Percentiles rank a stretch among this genome's conserved stretches.
phyloP scores from a whole-genome alignment of 2,888 invertebrate genomes.

The Lutraria lutraria region DNA sequence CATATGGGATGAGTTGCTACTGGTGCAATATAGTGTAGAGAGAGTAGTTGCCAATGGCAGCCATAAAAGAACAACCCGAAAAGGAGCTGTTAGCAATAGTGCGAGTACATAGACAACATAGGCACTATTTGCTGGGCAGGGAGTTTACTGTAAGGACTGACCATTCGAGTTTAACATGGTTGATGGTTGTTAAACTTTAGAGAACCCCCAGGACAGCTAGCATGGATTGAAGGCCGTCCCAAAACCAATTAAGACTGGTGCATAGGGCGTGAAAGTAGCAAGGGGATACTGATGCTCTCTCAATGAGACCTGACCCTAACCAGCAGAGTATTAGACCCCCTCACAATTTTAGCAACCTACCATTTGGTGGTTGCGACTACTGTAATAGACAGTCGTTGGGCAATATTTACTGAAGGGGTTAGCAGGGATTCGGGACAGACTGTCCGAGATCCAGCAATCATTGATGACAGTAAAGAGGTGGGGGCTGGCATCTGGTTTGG shows the following conservation, averaged over 20 bases:
- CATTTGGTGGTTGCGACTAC: not conserved
- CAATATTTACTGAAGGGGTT: not conserved
- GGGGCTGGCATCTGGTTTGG: no score
- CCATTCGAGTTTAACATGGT: slow-evolving; percentile 48
- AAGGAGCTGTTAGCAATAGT: slow-evolving; percentile 66
- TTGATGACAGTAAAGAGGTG: no score
- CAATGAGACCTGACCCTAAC: slow-evolving; percentile 24
- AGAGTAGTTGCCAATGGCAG: slow-evolving; percentile 53
- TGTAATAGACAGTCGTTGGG: not conserved
- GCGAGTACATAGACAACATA: slow-evolving; percentile 57
- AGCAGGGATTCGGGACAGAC: not conserved
- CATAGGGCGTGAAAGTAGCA: not conserved
- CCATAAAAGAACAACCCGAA: slow-evolving; percentile 42
- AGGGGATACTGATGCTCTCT: slow-evolving; percentile 52
- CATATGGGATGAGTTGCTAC: slow-evolving; percentile 61
- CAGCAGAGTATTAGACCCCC: not conserved
- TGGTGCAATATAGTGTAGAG: slow-evolving; percentile 46
- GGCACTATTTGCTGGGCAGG: slow-evolving; percentile 57
- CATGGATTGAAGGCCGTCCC: slow-evolving; percentile 23
- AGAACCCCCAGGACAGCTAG: not conserved
- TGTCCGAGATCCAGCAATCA: no score
- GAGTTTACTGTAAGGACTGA: slow-evolving; percentile 50
- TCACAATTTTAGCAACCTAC: no score
- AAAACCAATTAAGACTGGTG: slow-evolving; percentile 12
- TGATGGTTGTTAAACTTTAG: not conserved